Conservation (phyloP, 2,797 vertebrate genomes). For the Lycodopsis pacificus region DNA sequence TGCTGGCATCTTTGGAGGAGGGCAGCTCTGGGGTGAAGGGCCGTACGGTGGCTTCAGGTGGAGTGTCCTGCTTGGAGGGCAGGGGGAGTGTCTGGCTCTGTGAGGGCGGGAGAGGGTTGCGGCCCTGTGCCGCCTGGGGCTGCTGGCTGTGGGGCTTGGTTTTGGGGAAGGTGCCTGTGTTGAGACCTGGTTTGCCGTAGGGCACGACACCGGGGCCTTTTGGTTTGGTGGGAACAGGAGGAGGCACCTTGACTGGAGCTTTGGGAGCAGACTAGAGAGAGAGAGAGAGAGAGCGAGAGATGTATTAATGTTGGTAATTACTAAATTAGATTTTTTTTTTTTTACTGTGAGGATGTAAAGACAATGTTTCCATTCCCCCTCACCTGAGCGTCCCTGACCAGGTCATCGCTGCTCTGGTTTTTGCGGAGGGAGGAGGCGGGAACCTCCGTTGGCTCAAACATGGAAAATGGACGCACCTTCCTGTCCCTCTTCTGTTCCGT, state of each 20-base stretch:
- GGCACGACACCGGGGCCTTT: constrained; percentile 90
- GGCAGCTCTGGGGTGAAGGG: constrained; percentile 95
- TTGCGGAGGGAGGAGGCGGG: constrained; percentile 87
- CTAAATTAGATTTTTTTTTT: background rate
- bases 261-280: constrained; percentile 85
- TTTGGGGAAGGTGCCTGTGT: constrained; percentile 83
- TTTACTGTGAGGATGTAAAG: background rate
- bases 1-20: constrained; percentile 86
- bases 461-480: constrained; percentile 92
- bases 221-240: constrained; percentile 96
- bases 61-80: constrained; percentile 90
- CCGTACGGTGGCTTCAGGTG: constrained; percentile 92
- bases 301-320: background rate
- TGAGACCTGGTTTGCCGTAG: constrained; percentile 82
- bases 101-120: constrained; percentile 74
- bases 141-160: constrained; percentile 85
- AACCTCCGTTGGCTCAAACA: constrained; percentile 92
- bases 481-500: constrained; percentile 89
- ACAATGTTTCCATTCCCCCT: background rate
- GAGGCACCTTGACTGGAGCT: constrained; percentile 92
- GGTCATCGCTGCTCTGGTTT: constrained; percentile 97
- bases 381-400: constrained; percentile 93
- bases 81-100: constrained; percentile 85
- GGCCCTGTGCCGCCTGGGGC: constrained; percentile 73
- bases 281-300: constrained; percentile 54